Evolutionary conservation across 2,888 invertebrate genomes (phyloP).

Genomic region (Orthosia incerta): DNA sequence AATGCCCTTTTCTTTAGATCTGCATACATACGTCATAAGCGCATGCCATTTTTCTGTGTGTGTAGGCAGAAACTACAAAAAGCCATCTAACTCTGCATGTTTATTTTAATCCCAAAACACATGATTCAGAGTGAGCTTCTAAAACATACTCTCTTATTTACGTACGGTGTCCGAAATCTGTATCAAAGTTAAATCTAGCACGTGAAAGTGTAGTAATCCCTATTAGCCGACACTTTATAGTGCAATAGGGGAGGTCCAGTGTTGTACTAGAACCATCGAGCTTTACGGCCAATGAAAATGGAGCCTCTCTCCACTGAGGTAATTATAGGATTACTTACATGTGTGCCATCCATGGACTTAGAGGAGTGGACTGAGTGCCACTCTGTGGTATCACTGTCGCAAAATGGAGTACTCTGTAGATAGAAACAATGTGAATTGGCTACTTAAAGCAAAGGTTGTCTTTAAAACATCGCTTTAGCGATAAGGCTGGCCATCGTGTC

Average conservation of each 20-base stretch:
- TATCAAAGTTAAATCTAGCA: conserved; percentile 81
- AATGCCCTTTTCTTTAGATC: neutral
- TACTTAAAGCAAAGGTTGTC: neutral
- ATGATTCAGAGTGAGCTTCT: conserved; percentile 3
- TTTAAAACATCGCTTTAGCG: neutral
- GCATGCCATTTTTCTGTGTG: neutral
- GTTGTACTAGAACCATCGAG: conserved; percentile 84
- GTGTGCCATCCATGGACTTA: conserved; percentile 64
- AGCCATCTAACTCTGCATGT: neutral
- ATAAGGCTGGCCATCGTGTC: neutral
- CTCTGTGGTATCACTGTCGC: neutral
- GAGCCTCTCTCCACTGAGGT: conserved; percentile 82
- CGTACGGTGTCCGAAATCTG: conserved; percentile 69
- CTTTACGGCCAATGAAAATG: conserved; percentile 88
- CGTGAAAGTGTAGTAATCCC: conserved; percentile 85
- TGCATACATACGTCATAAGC: neutral
- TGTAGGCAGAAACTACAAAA: neutral
- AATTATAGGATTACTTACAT: conserved; percentile 88
- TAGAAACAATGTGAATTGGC: neutral
- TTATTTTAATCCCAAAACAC: conserved; percentile 19
- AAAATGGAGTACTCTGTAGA: neutral
- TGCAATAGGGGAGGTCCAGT: conserved; percentile 81
- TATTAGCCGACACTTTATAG: conserved; percentile 87
- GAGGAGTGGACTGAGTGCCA: neutral
- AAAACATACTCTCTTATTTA: conserved; percentile 48